These are phyloP conservation scores for Rhingia campestris DNA, from an alignment of 2,888 invertebrate genomes.

Conservation along the genomic window DNA sequence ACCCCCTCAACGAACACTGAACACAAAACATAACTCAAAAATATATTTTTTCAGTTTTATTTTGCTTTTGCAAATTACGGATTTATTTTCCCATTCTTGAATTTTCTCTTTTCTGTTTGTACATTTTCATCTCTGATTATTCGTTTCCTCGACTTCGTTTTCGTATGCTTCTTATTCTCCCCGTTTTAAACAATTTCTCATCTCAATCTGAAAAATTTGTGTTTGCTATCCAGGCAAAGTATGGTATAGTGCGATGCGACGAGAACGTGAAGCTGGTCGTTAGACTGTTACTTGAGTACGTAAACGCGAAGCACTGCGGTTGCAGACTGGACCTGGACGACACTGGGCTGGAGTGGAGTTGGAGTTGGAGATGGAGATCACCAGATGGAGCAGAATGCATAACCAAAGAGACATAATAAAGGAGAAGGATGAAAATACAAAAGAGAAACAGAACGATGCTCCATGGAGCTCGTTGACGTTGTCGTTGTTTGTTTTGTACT, in stretches of 20 bases:
- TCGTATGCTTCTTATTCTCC: conserved; percentile 49
- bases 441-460: conserved; percentile 62
- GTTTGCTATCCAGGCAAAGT: conserved; percentile 70
- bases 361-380: not conserved
- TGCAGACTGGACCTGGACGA: not conserved
- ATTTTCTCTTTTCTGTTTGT: conserved; percentile 63
- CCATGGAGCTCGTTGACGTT: not conserved
- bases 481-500: too few relatives aligned
- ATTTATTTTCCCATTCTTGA: conserved; percentile 67
- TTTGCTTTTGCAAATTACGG: conserved; percentile 71
- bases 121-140: conserved; percentile 57
- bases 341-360: not conserved
- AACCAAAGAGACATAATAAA: conserved; percentile 55
- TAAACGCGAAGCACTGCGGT: not conserved
- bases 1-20: not conserved
- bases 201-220: conserved; percentile 70
- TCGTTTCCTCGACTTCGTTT: conserved; percentile 39
- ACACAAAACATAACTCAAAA: conserved; percentile 21
- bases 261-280: not conserved
- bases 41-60: conserved; percentile 68
- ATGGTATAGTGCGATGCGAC: not conserved
- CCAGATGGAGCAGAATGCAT: not conserved
- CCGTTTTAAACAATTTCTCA: conserved; percentile 47
- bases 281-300: too few relatives aligned
- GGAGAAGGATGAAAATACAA: conserved; percentile 45